phyloP scores from a whole-genome alignment of 1,140 invertebrate species.

The Stenopsyche tienmushanensis region DNA sequence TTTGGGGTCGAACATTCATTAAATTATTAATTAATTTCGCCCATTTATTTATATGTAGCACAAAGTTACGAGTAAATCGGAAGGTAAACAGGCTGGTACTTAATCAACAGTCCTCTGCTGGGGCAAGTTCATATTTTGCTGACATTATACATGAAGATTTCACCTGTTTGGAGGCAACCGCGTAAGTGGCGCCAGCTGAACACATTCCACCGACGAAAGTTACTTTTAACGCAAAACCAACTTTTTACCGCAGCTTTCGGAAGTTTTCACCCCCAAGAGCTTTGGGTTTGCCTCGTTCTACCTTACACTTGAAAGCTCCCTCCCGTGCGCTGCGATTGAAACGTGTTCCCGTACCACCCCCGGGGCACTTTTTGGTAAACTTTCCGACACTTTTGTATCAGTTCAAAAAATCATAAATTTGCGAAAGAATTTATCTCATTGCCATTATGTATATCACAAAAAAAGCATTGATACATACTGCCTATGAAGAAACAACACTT shows the following conservation, averaged over 20 bases:
- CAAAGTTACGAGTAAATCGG: not conserved
- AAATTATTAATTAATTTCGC: not conserved
- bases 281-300: not conserved
- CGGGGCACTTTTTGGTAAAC: not conserved
- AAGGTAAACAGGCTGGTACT: no score
- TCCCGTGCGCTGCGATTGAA: not conserved
- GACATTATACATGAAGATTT: no score
- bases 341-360: not conserved
- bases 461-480: no score
- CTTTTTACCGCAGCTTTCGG: slow-evolving; percentile 6
- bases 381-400: not conserved
- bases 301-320: not conserved
- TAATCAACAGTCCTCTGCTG: no score
- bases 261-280: not conserved
- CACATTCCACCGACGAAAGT: not conserved
- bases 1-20: no score
- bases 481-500: no score
- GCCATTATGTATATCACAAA: no score
- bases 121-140: no score
- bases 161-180: not conserved
- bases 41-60: not conserved
- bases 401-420: not conserved
- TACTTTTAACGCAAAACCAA: not conserved
- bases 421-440: slow-evolving; percentile 2
- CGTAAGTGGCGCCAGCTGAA: slow-evolving; percentile 6